A percentile compares a stretch with the other conserved stretches of the same genome.
Conservation (phyloP, 2,113 vertebrate species). For the Psammodynastes pulverulentus region DNA sequence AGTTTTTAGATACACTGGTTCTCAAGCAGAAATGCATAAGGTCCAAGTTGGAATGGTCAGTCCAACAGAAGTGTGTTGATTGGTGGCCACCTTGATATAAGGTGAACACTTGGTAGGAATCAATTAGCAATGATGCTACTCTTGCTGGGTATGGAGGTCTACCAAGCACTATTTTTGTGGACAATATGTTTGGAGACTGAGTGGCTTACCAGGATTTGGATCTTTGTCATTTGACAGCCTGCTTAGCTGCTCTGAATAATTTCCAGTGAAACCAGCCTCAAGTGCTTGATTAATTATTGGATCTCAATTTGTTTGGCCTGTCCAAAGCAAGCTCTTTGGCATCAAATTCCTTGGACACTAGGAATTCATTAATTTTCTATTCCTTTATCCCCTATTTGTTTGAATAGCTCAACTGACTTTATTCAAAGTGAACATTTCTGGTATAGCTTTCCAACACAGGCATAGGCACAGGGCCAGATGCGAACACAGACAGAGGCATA, state of each 20-base stretch:
- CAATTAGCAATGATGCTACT: not conserved
- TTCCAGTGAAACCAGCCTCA: not conserved
- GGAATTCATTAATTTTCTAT: not conserved
- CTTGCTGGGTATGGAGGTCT: not conserved
- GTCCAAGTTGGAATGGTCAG: not conserved
- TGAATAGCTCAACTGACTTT: not conserved
- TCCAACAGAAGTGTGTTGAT: not conserved
- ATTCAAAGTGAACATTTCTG: not conserved
- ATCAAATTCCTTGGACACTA: not conserved
- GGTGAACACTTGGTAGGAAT: not conserved
- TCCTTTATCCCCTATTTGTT: not conserved
- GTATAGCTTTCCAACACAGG: not conserved
- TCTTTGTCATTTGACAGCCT: not conserved
- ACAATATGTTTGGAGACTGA: not conserved
- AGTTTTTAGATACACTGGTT: not conserved
- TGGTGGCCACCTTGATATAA: not conserved
- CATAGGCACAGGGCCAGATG: not conserved
- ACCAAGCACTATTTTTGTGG: not conserved
- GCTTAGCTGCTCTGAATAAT: not conserved
- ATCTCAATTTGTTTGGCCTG: not conserved
- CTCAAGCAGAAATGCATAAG: not conserved
- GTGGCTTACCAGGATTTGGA: not conserved
- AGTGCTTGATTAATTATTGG: not conserved
- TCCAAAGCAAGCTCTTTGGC: not conserved
- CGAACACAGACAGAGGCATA: not conserved